Percentiles rank a stretch among this genome's conserved stretches.
These are phyloP conservation scores for Rhagologus leucostigma DNA, from an alignment of 2,113 vertebrate species.

Conservation along the genomic window DNA sequence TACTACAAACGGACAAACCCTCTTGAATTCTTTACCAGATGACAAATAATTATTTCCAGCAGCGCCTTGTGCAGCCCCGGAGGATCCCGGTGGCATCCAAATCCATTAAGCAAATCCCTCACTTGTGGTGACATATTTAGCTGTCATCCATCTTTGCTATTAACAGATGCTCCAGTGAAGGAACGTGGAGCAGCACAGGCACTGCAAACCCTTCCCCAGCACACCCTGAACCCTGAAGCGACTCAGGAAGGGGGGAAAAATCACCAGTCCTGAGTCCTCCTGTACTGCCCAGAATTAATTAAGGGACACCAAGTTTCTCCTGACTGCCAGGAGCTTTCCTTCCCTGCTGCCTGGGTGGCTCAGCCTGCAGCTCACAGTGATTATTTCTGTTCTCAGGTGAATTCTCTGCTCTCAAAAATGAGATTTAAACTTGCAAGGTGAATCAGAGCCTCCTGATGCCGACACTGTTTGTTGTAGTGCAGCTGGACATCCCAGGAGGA, in stretches of 20 bases:
- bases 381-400: neutral
- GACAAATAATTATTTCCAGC: neutral
- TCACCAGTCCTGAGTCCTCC: fast-evolving
- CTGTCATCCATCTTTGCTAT: conserved; percentile 22
- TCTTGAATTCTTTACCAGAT: neutral
- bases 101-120: neutral
- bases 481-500: neutral
- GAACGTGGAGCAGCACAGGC: neutral
- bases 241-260: neutral
- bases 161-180: neutral
- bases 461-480: neutral
- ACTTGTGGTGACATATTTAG: neutral
- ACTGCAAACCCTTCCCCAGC: neutral
- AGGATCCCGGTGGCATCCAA: neutral
- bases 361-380: neutral
- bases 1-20: neutral
- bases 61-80: neutral
- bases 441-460: neutral
- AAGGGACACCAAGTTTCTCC: neutral
- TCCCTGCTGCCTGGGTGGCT: neutral
- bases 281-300: neutral
- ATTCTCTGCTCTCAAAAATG: neutral
- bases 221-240: fast-evolving
- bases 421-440: neutral
- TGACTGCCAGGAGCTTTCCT: neutral